These are phyloP conservation scores for Telmatherina bonti DNA, from an alignment of 2,797 vertebrate genomes.

Conservation along the genomic window DNA sequence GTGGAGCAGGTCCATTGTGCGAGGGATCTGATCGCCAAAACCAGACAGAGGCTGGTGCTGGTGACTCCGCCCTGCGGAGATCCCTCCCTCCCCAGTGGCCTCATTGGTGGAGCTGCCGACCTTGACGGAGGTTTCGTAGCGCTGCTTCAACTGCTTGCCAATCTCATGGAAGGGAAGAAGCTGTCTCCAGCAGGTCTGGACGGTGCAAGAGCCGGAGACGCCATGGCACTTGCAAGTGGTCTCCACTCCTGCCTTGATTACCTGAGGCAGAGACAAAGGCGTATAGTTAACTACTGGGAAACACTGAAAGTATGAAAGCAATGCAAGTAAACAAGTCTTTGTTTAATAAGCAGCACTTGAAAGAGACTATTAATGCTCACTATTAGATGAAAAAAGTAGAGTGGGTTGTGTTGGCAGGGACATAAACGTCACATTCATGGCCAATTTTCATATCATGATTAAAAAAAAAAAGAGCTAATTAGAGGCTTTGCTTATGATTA, in stretches of 20 bases:
- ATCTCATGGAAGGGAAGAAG: constrained; percentile 97
- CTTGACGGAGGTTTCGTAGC: constrained; percentile 94
- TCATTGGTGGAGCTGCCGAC: constrained; percentile 96
- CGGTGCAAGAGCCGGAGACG: constrained; percentile 96
- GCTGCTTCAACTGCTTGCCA: constrained; percentile 96
- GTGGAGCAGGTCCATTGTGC: constrained; percentile 95
- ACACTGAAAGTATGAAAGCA: constrained; percentile 44
- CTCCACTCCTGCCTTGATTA: constrained; percentile 96
- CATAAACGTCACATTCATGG: constrained; percentile 19
- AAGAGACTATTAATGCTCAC: constrained; percentile 46
- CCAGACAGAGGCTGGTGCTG: constrained; percentile 68
- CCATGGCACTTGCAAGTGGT: constrained; percentile 99
- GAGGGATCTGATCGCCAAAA: constrained; percentile 90
- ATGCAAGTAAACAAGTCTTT: constrained; percentile 42
- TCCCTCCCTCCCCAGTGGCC: constrained; percentile 94
- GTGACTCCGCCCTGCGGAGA: constrained; percentile 85
- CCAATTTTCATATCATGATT: constrained; percentile 50
- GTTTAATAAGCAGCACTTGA: constrained; percentile 64
- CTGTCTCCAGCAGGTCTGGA: constrained; percentile 98
- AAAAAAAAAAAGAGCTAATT: constrained; percentile 35
- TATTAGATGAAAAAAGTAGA: constrained; percentile 41
- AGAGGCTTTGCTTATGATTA: constrained; percentile 32
- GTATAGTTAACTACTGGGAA: constrained; percentile 31
- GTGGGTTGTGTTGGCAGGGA: constrained; percentile 17
- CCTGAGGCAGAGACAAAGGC: constrained; percentile 79